These are phyloP conservation scores for Neosalanx taihuensis DNA, from an alignment of 2,797 vertebrate genomes.

Conservation along the genomic window DNA sequence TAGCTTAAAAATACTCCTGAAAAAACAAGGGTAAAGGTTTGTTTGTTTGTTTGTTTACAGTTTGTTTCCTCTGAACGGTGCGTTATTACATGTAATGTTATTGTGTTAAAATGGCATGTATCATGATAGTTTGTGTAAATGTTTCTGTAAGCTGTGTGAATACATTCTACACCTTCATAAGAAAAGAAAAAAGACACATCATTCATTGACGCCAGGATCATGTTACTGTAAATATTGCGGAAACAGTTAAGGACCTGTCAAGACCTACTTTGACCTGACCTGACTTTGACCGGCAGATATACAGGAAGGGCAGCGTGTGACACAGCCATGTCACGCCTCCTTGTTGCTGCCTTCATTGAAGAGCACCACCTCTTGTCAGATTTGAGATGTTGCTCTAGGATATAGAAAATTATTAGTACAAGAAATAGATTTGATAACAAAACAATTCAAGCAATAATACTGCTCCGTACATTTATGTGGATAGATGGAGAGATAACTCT, in stretches of 20 bases:
- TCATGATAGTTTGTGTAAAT: not conserved
- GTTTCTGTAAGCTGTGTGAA: conserved; percentile 5
- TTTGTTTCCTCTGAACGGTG: not conserved
- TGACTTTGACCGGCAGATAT: not conserved
- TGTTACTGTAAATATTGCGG: too few relatives aligned
- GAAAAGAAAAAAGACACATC: not conserved
- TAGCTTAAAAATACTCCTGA: not conserved
- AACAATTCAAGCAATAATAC: conserved; percentile 13
- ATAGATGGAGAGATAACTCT: not conserved
- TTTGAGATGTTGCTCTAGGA: not conserved
- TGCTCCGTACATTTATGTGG: conserved; percentile 1
- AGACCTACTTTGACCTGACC: not conserved
- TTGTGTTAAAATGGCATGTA: not conserved
- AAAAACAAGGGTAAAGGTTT: not conserved
- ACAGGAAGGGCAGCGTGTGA: not conserved
- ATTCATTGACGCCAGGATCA: not conserved
- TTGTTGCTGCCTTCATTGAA: conserved; percentile 12
- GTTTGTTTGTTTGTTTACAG: too few relatives aligned
- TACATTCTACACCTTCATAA: not conserved
- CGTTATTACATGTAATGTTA: not conserved
- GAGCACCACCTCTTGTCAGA: conserved; percentile 34
- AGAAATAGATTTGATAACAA: not conserved
- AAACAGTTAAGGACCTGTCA: not conserved
- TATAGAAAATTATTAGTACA: not conserved
- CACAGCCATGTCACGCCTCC: not conserved